phyloP scores from a whole-genome alignment of 2,888 invertebrate species.

The Nipponacmea schrenckii region DNA sequence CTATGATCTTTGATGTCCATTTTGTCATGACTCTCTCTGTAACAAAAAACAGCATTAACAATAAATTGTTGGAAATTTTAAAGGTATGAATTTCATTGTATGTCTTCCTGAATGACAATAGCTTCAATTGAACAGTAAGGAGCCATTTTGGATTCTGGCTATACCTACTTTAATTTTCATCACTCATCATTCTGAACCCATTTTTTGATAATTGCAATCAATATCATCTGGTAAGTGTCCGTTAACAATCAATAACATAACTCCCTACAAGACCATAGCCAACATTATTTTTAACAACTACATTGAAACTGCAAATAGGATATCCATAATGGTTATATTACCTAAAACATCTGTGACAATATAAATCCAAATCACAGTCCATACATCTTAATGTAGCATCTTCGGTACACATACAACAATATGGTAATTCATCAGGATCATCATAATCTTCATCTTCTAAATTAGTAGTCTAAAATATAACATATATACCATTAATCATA shows the following conservation, averaged over 20 bases:
- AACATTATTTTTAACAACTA: not conserved
- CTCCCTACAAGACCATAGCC: no score
- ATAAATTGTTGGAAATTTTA: not conserved
- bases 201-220: no score
- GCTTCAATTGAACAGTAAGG: not conserved
- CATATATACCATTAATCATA: no score
- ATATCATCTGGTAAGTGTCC: no score
- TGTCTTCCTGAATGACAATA: not conserved
- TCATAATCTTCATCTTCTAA: constrained; percentile 34
- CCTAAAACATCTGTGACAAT: constrained; percentile 80
- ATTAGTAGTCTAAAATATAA: constrained; percentile 10
- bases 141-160: not conserved
- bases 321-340: constrained; percentile 28
- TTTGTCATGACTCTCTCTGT: constrained; percentile 50
- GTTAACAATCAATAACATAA: no score
- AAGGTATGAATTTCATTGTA: not conserved
- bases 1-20: constrained; percentile 49
- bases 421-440: constrained; percentile 73
- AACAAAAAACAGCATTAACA: constrained; percentile 25
- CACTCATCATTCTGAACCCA: no score
- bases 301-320: not conserved
- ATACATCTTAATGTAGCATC: constrained; percentile 80
- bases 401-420: constrained; percentile 88
- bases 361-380: constrained; percentile 83
- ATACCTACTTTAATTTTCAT: no score